Percentiles rank a stretch among this genome's conserved stretches.
These are phyloP conservation scores for Stichopus chloronotus DNA, from an alignment of 35 echinoderm and acorn worm species.

Conservation along the genomic window DNA sequence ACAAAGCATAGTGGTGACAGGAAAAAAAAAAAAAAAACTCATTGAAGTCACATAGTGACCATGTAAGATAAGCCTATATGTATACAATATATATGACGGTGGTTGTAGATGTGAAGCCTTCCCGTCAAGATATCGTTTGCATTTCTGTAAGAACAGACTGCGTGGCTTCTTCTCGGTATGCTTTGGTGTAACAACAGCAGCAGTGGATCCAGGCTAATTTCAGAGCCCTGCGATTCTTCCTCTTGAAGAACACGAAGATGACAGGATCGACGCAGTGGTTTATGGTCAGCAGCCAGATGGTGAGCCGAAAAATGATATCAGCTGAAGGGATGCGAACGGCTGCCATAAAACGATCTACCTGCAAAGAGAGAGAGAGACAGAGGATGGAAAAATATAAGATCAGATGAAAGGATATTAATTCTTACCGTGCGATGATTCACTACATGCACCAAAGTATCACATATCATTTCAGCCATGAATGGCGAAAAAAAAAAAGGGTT, in stretches of 20 bases:
- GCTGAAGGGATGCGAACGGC: constrained; percentile 3
- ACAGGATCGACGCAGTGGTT: constrained; percentile 34
- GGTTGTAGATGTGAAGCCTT: no score
- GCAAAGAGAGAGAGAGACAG: background rate
- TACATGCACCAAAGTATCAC: no score
- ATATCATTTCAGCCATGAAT: no score
- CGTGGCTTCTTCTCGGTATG: background rate
- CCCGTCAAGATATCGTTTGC: background rate
- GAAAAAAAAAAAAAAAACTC: no score
- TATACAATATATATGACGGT: no score
- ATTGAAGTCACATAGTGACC: no score
- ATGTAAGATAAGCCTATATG: no score
- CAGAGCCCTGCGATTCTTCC: constrained; percentile 38
- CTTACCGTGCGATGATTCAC: no score
- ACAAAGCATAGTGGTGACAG: no score
- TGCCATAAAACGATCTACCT: constrained; percentile 12
- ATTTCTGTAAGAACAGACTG: constrained; percentile 19
- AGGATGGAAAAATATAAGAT: background rate
- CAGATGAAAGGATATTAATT: no score
- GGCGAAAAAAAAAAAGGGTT: no score
- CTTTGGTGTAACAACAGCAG: background rate
- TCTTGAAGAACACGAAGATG: constrained; percentile 51
- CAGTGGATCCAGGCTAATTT: background rate
- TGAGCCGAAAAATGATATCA: constrained; percentile 20
- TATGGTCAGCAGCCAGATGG: constrained; percentile 45